phyloP scores from a whole-genome alignment of 2,113 vertebrate species.

The Phylloscopus whistleri region DNA sequence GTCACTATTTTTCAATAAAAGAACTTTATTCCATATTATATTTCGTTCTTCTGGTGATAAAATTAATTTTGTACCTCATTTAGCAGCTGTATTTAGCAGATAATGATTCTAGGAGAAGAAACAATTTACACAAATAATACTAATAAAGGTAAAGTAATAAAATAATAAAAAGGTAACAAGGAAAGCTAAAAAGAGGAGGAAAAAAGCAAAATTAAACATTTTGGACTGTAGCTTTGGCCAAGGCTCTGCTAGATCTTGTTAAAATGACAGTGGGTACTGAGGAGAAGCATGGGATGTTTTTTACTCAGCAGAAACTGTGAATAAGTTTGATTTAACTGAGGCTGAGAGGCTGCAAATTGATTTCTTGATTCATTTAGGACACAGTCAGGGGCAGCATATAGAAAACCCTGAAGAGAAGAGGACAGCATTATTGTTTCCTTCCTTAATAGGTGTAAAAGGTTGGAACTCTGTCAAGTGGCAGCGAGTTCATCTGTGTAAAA shows the following conservation, averaged over 20 bases:
- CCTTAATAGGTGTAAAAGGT: slow-evolving; percentile 17
- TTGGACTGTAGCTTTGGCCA: background rate
- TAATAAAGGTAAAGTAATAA: background rate
- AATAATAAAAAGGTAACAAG: background rate
- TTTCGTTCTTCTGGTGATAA: background rate
- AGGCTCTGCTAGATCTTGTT: background rate
- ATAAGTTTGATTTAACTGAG: slow-evolving; percentile 53
- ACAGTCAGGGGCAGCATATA: slow-evolving; percentile 17
- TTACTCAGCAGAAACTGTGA: slow-evolving; percentile 27
- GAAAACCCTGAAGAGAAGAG: slow-evolving; percentile 17
- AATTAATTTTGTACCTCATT: slow-evolving; percentile 11
- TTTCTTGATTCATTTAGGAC: slow-evolving; percentile 62
- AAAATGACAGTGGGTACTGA: background rate
- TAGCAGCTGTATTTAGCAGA: background rate
- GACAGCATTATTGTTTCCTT: slow-evolving; percentile 31
- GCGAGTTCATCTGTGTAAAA: slow-evolving; percentile 19
- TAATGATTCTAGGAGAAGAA: background rate
- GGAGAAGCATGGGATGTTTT: background rate
- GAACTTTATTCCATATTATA: background rate
- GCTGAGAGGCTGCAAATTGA: slow-evolving; percentile 45
- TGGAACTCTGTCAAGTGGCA: background rate
- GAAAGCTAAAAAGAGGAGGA: accelerated
- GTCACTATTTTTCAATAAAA: background rate
- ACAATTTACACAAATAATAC: background rate
- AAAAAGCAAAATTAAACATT: background rate